Base-by-base conservation (phyloP, 2,888 invertebrate genomes). In the Diabrotica balteata region DNA sequence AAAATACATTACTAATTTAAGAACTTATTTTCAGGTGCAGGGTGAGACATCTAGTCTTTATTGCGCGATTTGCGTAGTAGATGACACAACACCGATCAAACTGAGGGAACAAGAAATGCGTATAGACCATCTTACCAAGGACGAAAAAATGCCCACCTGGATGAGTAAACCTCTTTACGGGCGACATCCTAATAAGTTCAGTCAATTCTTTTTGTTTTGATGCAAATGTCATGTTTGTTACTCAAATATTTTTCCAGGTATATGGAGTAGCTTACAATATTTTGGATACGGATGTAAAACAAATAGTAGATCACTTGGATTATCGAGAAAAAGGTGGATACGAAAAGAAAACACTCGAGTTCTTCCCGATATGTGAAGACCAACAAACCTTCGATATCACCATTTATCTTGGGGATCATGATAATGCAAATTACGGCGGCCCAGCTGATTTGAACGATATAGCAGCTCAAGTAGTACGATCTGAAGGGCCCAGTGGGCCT, bases 211-310 rank as follows among this genome's bases (percentile, higher is more conserved):
- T 32, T n/a, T n/a, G 32, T 32, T 32, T 32, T 32, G 32, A 32
- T 32, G 32, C 32, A 32, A 32, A 32, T 32, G 32, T 32, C 32
- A 32, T 32, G 4, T 32, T 32, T 32, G 32, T 32, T 32, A 3
- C 32, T 3, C 4, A 32, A 3, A 32, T 32, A 8, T 43, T 17
- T 11, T 60, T 63, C 4, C 11, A 64, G 77, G 97, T 97, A 0
- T 97, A 95, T 91, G 98, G 98, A 4, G 87, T 97, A 10, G 97
- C 97, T 0, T 98, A 96, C 83, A 90, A 93, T 84, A 95, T 98
- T 77, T 88, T 89, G 7, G 83, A 87, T 0, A 84, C 89, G 58
- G 89, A 96, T 70, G 88, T 88, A 72, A 86, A 88, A 8, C 82
- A 86, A 70, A 96, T 97, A 0, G 87, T 92, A 1, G 86, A 89